Conservation (phyloP, 2,113 vertebrate species). For the Chaenocephalus aceratus region DNA sequence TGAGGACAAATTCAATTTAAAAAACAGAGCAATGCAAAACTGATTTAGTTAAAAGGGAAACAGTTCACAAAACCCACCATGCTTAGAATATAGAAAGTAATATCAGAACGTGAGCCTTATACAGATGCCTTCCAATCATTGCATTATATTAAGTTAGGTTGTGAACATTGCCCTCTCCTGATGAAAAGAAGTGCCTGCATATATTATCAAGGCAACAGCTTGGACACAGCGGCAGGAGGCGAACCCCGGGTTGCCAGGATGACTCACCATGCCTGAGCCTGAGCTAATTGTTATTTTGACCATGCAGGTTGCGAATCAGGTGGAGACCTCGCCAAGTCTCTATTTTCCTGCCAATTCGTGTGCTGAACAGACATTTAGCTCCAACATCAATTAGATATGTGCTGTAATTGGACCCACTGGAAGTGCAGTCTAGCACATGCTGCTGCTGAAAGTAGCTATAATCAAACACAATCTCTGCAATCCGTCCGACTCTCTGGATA, state of each 20-base stretch:
- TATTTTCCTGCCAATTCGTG: constrained; percentile 46
- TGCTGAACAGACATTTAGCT: constrained; percentile 36
- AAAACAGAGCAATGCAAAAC: constrained; percentile 42
- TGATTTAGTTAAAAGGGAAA: constrained; percentile 53
- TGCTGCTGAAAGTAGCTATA: constrained; percentile 28
- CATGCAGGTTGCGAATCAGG: constrained; percentile 63
- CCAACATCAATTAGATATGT: constrained; percentile 62
- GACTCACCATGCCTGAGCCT: constrained; percentile 66
- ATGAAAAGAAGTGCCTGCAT: constrained; percentile 72
- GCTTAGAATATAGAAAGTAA: constrained; percentile 44
- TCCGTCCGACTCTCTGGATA: constrained; percentile 15
- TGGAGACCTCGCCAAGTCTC: constrained; percentile 50
- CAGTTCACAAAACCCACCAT: constrained; percentile 50
- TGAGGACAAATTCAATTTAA: constrained; percentile 42
- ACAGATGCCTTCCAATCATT: constrained; percentile 25
- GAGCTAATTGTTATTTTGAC: constrained; percentile 73
- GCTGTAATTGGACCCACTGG: constrained; percentile 54
- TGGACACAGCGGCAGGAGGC: constrained; percentile 53
- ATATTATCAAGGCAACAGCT: constrained; percentile 61
- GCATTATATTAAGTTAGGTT: constrained; percentile 53
- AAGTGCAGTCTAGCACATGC: constrained; percentile 40
- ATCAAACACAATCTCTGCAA: constrained; percentile 37
- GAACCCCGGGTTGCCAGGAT: constrained; percentile 62
- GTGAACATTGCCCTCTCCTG: constrained; percentile 81
- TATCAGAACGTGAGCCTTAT: constrained; percentile 33